Conservation (phyloP, 2,113 vertebrate genomes). For the Gymnorhina tibicen region DNA sequence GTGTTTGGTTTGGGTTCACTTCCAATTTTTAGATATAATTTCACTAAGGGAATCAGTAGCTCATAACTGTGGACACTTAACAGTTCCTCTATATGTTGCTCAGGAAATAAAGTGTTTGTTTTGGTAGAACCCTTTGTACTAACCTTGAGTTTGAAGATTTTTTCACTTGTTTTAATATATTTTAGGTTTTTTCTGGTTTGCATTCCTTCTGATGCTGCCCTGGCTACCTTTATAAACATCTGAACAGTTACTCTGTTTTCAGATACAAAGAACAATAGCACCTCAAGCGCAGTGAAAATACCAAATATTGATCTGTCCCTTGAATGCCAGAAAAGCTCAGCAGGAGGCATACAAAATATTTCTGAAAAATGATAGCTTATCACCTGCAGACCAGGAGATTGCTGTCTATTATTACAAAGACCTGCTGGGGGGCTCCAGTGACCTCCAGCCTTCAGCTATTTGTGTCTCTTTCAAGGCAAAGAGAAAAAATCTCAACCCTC, state of each 20-base stretch:
- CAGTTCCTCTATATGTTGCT: not conserved
- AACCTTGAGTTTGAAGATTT: not conserved
- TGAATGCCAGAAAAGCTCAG: slow-evolving; percentile 46
- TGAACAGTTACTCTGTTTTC: slow-evolving; percentile 43
- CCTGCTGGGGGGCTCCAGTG: slow-evolving; percentile 41
- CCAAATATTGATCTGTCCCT: slow-evolving; percentile 53
- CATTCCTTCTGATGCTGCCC: slow-evolving; percentile 19
- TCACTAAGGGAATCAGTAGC: not conserved
- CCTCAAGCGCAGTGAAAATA: not conserved
- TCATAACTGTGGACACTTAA: not conserved
- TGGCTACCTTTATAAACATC: slow-evolving; percentile 36
- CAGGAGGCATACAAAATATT: slow-evolving; percentile 42
- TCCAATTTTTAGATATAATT: not conserved
- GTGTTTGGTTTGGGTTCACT: not conserved
- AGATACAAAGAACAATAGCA: slow-evolving; percentile 59
- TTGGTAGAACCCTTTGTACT: not conserved
- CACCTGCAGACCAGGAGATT: slow-evolving; percentile 42
- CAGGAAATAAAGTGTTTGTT: not conserved
- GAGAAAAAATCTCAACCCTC: slow-evolving; percentile 6
- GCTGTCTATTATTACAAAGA: slow-evolving; percentile 17
- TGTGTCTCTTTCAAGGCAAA: slow-evolving; percentile 48
- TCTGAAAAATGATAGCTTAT: slow-evolving; percentile 51
- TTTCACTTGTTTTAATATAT: not conserved
- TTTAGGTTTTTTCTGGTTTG: not conserved
- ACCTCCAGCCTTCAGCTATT: slow-evolving; percentile 52